Evolutionary conservation across 2,797 vertebrate species (phyloP), one percentile per base, ranked within the genome.

Genomic region (Knipowitschia caucasica): DNA sequence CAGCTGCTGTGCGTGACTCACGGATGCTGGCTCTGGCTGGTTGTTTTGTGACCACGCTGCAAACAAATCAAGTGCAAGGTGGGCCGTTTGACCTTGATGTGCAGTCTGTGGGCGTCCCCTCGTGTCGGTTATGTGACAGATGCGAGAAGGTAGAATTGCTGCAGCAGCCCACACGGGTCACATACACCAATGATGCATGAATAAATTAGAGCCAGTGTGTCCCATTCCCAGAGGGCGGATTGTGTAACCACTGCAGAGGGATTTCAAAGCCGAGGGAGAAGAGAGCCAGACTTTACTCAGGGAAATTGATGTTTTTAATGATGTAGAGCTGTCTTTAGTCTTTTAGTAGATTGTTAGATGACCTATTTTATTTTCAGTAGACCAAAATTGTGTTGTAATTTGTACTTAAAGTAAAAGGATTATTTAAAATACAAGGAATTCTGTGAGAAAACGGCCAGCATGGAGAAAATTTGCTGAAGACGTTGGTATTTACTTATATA

Each of bases 241-340:
- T 89, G 78, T 82, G 64, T 86, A 89, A 89, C 77, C 64, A 56
- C 59, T 84, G 67, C 64, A 81, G 67, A 80, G 68, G 59, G 62
- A 75, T 70, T 69, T 34, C 65, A 24, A 23, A 24, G 21, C 27
- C 47, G 27, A 51, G 64, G 53, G 65, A 60, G 43, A 64, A 51
- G 67, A 18, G 62, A 59, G 49, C 44, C 23, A 49, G 56, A 56
- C 49, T 78, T 66, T 64, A 70, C 64, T 73, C 74, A 64, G 31
- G 14, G 14, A n/a, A 2, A 34, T 34, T n/a, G n/a, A n/a, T n/a
- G n/a, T n/a, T n/a, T n/a, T n/a, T n/a, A n/a, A n/a, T n/a, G n/a
- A n/a, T n/a, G n/a, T n/a, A n/a, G n/a, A n/a, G n/a, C n/a, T n/a
- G n/a, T n/a, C n/a, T n/a, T n/a, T n/a, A n/a, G n/a, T n/a, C n/a